A percentile compares a stretch with the other conserved stretches of the same genome.
Conservation (phyloP, 2,888 invertebrate species). For the Geophilus truncorum region DNA sequence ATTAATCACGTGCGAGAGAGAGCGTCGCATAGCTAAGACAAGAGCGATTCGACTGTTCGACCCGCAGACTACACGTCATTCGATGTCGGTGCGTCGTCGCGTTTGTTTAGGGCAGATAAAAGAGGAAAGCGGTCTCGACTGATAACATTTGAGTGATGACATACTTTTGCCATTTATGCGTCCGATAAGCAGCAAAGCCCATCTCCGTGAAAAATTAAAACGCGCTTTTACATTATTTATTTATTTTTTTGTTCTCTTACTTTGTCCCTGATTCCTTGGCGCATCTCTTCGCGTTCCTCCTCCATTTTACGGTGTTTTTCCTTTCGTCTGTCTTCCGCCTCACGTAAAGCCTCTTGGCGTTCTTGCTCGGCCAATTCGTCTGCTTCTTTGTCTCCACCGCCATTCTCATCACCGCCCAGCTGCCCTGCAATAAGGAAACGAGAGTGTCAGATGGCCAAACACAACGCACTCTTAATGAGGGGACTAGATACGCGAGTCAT, state of each 20-base stretch:
- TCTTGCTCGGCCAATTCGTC: conserved; percentile 98
- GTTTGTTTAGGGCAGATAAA: neutral
- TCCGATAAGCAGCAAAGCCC: neutral
- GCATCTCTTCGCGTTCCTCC: conserved; percentile 97
- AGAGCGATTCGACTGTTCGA: neutral
- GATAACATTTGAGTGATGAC: neutral
- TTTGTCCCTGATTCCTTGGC: conserved; percentile 99
- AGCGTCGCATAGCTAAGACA: neutral
- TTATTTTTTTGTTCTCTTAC: conserved; percentile 54
- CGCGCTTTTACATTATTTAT: neutral
- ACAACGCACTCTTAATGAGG: neutral
- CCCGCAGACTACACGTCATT: neutral
- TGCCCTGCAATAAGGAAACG: conserved; percentile 33
- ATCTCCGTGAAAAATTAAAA: neutral
- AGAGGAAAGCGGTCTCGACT: neutral
- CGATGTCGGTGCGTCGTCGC: neutral
- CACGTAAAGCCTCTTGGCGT: conserved; percentile 93
- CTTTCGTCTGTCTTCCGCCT: conserved; percentile 96
- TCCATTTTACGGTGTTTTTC: conserved; percentile 99
- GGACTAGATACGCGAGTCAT: conserved; percentile 1
- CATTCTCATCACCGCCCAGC: conserved; percentile 62
- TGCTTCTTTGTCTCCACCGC: conserved; percentile 91
- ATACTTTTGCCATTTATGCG: neutral
- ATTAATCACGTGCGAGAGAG: neutral
- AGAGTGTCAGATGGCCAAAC: neutral